Evolutionary conservation across 2,113 vertebrate genomes (phyloP).

Genomic region (Hemiscyllium ocellatum): DNA sequence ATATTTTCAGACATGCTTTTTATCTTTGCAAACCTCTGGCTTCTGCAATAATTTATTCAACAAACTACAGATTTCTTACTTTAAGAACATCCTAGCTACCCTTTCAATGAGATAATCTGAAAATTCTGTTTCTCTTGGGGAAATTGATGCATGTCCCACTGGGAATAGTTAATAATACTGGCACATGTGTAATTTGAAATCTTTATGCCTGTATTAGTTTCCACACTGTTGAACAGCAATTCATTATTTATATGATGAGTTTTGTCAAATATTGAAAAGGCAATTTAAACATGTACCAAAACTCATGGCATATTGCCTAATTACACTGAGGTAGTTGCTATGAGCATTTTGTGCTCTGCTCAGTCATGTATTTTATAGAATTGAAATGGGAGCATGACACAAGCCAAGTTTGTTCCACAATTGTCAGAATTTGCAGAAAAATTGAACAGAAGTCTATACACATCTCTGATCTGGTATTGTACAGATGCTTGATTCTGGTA

Average conservation of each 20-base stretch:
- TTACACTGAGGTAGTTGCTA: background rate
- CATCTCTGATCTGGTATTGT: background rate
- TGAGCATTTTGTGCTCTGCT: background rate
- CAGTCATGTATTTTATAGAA: background rate
- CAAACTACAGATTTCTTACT: background rate
- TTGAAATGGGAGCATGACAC: background rate
- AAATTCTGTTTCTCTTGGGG: background rate
- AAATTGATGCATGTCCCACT: background rate
- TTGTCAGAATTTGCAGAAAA: background rate
- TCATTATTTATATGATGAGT: constrained; percentile 2
- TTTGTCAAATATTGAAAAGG: constrained; percentile 20
- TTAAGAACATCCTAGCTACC: background rate
- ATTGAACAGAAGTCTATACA: background rate
- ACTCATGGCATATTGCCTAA: background rate
- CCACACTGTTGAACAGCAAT: background rate
- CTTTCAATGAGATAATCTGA: background rate
- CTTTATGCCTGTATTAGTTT: background rate
- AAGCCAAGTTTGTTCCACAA: background rate
- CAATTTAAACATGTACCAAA: background rate
- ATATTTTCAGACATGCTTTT: background rate
- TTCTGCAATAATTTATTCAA: background rate
- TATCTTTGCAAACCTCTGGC: background rate
- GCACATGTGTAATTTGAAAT: background rate
- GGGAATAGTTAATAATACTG: background rate
- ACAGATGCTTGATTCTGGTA: background rate